Conservation (phyloP, 2,888 invertebrate genomes). For the Ophion ventricosus region DNA sequence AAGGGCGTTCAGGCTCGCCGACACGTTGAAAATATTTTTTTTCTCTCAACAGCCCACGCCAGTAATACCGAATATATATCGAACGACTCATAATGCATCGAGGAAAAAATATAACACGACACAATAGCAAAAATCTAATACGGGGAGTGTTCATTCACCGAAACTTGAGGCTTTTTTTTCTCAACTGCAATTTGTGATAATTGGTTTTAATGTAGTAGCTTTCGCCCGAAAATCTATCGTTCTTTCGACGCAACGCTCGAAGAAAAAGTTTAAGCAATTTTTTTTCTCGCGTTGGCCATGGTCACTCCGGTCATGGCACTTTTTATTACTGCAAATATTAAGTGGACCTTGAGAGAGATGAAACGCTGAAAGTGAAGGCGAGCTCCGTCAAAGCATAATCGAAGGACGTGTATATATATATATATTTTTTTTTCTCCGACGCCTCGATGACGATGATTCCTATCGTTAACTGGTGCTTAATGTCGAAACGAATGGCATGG, state of each 20-base stretch:
- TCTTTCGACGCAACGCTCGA: neutral
- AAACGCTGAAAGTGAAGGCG: constrained; percentile 50
- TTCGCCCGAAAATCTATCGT: neutral
- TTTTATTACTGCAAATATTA: constrained; percentile 16
- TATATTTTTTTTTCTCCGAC: neutral
- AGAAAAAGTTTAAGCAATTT: neutral
- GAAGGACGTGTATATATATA: constrained; percentile 17
- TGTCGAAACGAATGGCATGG: neutral
- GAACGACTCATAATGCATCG: constrained; percentile 3
- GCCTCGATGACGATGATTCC: constrained; percentile 28
- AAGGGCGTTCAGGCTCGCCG: constrained; percentile 9
- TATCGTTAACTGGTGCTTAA: neutral
- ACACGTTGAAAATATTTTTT: constrained; percentile 21
- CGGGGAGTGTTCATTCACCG: neutral
- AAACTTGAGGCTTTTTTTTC: neutral
- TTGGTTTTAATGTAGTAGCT: neutral
- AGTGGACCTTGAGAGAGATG: constrained; percentile 39
- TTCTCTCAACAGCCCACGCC: constrained; percentile 14
- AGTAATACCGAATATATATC: constrained; percentile 13
- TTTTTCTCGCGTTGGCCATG: constrained; percentile 11
- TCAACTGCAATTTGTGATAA: neutral
- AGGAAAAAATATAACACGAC: neutral
- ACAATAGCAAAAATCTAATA: neutral
- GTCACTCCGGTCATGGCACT: constrained; percentile 9
- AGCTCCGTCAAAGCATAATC: constrained; percentile 37